phyloP scores from a whole-genome alignment of 2,113 vertebrate species.

The Regulus satrapa region DNA sequence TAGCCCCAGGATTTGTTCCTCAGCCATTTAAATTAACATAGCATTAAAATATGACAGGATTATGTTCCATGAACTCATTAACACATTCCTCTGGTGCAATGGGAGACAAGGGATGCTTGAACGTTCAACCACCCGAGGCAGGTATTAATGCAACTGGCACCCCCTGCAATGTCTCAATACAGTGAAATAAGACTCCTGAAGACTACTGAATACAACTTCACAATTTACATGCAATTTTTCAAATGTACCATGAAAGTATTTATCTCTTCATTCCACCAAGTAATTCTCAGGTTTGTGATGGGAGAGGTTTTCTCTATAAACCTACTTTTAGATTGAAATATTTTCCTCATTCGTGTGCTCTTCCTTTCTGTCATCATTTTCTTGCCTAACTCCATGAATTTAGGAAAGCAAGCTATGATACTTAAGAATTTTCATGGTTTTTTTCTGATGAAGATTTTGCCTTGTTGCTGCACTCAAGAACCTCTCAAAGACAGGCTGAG shows the following conservation, averaged over 20 bases:
- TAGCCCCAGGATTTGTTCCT: constrained; percentile 31
- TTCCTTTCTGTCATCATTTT: not conserved
- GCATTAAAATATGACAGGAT: constrained; percentile 36
- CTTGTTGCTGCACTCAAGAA: not conserved
- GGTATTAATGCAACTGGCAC: constrained; percentile 6
- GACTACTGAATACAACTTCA: constrained; percentile 8
- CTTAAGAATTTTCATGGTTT: not conserved
- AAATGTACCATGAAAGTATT: not conserved
- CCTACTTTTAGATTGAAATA: not conserved
- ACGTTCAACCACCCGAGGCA: not conserved
- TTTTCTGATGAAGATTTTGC: not conserved
- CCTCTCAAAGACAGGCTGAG: constrained; percentile 5
- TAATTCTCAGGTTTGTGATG: not conserved
- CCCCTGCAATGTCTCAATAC: not conserved
- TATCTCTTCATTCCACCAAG: not conserved
- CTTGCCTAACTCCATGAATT: not conserved
- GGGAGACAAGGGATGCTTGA: constrained; percentile 11
- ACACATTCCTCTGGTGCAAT: constrained; percentile 3
- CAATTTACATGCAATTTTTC: constrained; percentile 5
- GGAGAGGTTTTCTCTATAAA: not conserved
- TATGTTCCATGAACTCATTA: constrained; percentile 17
- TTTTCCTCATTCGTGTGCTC: not conserved
- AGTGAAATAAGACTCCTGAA: not conserved
- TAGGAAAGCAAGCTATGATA: constrained; percentile 25
- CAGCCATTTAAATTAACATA: constrained; percentile 23